Base-by-base conservation (phyloP, 2,113 vertebrate genomes). In the Mormoops blainvillei region DNA sequence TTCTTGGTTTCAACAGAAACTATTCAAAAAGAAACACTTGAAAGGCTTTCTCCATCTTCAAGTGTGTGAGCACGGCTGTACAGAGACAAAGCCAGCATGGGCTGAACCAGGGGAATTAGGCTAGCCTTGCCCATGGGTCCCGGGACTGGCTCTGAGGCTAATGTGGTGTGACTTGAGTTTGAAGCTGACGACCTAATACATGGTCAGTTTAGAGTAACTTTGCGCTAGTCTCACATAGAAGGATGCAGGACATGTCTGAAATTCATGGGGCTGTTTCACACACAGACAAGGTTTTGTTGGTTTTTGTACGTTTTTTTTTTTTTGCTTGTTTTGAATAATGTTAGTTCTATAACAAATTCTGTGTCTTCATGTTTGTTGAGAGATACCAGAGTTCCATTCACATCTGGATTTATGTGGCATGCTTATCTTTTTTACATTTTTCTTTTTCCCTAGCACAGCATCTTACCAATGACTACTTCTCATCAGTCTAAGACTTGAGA, bases 1-100 rank as follows among this genome's bases (percentile, higher is more conserved):
- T 89, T 86, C 71, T 81, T 52, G 36, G 26, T 82, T 94, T 97
- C 91, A 89, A 50, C 58, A 94, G 84, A 28, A 43, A 81, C 61
- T 61, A 31, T 74, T 96, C 74, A 85, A 67, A 95, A 91, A 81
- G 63, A 58, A 90, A 41, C 14, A 15, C 54, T 96, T 95, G 54
- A 78, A 89, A 94, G 50, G 22, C 61, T 63, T 65, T 83, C 38
- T 93, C 19, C 50, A 22, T 33, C 33, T 36, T 19, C 58, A 71
- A 36, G 33, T 4, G 0, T 36, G 5, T 65, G 87, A 86, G 48
- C 36, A 20, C 24, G 33, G 38, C 68, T 31, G 31, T 80, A 70
- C 18, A 41, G 33, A 50, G 80, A 83, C 50, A 15, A n/a, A 48
- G 45, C 15, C 70, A 43, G 31, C 1, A 5, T 33, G 26, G 50